phyloP scores from a whole-genome alignment of 2,797 vertebrate species.

The Lepilemur septentrionalis region DNA sequence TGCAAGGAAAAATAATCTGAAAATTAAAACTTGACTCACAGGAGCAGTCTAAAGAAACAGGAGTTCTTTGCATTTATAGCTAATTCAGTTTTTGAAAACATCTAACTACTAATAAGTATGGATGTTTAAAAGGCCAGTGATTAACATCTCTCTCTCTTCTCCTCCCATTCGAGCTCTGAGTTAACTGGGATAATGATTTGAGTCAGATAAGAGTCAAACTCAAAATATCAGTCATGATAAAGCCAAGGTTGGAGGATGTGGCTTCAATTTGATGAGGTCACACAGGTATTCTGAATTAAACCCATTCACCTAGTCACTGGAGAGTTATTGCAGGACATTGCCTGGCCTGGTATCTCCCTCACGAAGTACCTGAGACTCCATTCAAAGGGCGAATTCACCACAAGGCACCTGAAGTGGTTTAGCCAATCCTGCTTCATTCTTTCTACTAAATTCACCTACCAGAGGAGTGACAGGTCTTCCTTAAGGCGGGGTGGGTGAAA shows the following conservation, averaged over 20 bases:
- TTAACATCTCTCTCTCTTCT: not conserved
- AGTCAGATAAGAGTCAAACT: not conserved
- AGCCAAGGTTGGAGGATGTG: not conserved
- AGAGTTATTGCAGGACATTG: not conserved
- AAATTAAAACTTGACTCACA: not conserved
- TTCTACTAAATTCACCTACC: not conserved
- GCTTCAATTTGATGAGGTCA: not conserved
- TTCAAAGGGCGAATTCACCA: rapidly evolving
- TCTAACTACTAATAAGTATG: not conserved
- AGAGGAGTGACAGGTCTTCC: too few species aligned
- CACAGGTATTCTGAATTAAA: not conserved
- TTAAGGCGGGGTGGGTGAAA: rapidly evolving
- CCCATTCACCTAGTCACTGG: not conserved
- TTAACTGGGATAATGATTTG: not conserved
- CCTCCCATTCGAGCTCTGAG: not conserved
- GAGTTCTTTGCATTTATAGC: not conserved
- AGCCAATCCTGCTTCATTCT: rapidly evolving
- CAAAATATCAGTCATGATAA: not conserved
- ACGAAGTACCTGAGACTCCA: not conserved
- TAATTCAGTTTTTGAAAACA: not conserved
- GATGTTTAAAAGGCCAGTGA: not conserved
- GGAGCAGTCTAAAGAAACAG: not conserved
- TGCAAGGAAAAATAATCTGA: not conserved
- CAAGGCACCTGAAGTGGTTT: rapidly evolving
- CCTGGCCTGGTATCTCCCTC: not conserved